Conservation (phyloP, 2,113 vertebrate species). For the Marmota flaviventris region DNA sequence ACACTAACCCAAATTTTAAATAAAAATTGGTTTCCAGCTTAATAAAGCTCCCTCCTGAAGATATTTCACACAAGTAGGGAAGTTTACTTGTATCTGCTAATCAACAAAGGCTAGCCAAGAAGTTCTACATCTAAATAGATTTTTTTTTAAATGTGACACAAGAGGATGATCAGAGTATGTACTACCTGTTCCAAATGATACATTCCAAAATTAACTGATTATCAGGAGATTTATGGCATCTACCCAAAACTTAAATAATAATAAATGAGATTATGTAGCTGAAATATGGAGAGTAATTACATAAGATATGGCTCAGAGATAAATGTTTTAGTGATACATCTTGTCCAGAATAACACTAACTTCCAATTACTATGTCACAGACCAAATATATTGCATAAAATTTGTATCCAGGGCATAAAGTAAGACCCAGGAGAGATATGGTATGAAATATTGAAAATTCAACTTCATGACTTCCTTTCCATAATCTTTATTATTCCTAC, state of each 20-base stretch:
- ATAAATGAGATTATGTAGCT: background rate
- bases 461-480: background rate
- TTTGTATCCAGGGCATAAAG: background rate
- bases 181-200: background rate
- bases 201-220: conserved; percentile 8
- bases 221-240: background rate
- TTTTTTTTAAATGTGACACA: background rate
- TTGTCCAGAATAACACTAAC: conserved; percentile 11
- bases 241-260: conserved; percentile 1
- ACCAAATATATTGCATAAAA: background rate
- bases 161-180: background rate
- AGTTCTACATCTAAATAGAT: background rate
- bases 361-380: conserved; percentile 16
- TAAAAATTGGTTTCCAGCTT: background rate
- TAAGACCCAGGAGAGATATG: background rate
- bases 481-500: background rate
- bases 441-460: background rate
- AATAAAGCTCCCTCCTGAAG: background rate
- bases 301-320: conserved; percentile 15
- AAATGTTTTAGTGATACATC: conserved; percentile 12
- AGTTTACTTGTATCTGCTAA: background rate
- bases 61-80: conserved; percentile 9
- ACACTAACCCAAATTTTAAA: background rate
- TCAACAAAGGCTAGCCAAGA: conserved; percentile 31
- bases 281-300: background rate